Percentiles rank a stretch among this genome's conserved stretches.
Evolutionary conservation across 1,140 invertebrate species (phyloP).

Genomic region (Littorina saxatilis): DNA sequence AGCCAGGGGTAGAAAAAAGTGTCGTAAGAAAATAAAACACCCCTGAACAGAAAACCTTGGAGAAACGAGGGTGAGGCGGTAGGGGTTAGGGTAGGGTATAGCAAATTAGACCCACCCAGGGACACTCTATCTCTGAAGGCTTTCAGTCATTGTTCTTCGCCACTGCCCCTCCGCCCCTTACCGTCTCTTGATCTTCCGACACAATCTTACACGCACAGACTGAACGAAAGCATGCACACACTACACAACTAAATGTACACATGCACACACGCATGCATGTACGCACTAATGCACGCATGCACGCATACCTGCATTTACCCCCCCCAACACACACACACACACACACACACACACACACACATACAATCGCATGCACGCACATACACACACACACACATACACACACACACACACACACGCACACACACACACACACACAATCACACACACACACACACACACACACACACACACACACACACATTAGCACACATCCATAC

Average conservation of each 20-base stretch:
- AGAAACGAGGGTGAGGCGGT: background rate
- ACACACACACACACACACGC: too few species aligned
- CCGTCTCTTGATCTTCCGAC: background rate
- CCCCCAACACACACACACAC: too few species aligned
- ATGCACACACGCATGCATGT: background rate
- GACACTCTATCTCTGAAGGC: background rate
- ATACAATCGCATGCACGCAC: too few species aligned
- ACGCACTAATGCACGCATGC: background rate
- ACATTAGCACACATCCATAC: too few species aligned
- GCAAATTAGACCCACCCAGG: background rate
- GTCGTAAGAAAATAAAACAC: background rate
- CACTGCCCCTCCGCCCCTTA: too few species aligned
- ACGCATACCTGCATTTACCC: background rate
- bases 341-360: too few species aligned
- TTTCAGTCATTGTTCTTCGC: background rate
- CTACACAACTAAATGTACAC: background rate
- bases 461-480: too few species aligned
- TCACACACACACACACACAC: too few species aligned
- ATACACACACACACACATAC: too few species aligned
- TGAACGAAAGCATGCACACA: background rate
- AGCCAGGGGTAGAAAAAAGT: background rate
- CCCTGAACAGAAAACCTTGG: background rate
- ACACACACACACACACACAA: too few species aligned
- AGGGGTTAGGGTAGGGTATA: background rate
- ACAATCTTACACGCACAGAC: background rate